Conservation (phyloP, 1,140 invertebrate genomes). For the Harpegnathos saltator region DNA sequence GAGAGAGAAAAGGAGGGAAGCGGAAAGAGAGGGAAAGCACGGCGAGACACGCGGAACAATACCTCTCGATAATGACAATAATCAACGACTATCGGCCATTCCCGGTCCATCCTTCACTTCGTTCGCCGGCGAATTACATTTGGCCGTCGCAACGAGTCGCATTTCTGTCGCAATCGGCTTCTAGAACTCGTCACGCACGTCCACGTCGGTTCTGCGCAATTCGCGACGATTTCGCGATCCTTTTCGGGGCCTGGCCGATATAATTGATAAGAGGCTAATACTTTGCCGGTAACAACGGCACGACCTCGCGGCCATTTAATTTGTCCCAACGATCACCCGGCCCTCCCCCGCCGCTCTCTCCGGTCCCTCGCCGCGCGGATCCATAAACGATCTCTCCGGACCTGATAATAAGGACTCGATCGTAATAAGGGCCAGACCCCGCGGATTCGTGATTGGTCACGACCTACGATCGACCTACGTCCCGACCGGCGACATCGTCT, state of each 20-base stretch:
- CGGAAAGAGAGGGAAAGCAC: neutral
- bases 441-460: constrained; percentile 43
- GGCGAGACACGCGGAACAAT: neutral
- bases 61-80: constrained; percentile 15
- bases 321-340: constrained; percentile 27
- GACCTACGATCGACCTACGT: constrained; percentile 16
- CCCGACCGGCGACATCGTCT: constrained; percentile 59
- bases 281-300: constrained; percentile 43
- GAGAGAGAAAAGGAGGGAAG: neutral
- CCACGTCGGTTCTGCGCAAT: constrained; percentile 7
- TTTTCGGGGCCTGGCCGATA: constrained; percentile 37
- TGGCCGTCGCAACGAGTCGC: neutral
- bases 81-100: neutral
- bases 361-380: constrained; percentile 2
- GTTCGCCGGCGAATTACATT: constrained; percentile 14
- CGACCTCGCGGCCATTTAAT: constrained; percentile 52
- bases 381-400: constrained; percentile 38
- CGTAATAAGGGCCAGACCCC: constrained; percentile 42
- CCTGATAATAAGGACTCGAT: constrained; percentile 57
- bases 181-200: neutral
- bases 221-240: constrained; percentile 30
- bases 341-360: constrained; percentile 24
- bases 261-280: constrained; percentile 64
- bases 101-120: neutral
- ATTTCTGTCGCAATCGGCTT: constrained; percentile 16